Percentiles rank a stretch among this genome's conserved stretches.
phyloP scores from a whole-genome alignment of 2,113 vertebrate genomes.

The Polypterus bichir region DNA sequence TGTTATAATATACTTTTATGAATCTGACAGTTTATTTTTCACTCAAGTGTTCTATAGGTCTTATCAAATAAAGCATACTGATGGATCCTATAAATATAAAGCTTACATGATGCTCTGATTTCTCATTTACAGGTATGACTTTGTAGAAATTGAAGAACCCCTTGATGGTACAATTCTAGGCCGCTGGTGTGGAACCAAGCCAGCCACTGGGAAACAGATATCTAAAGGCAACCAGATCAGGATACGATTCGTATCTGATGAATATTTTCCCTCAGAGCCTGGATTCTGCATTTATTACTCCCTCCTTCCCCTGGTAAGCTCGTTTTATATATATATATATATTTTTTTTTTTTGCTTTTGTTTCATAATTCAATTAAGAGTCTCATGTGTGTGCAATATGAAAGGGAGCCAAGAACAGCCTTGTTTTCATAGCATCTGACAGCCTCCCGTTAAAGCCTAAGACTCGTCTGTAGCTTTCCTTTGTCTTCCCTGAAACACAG shows the following conservation, averaged over 20 bases:
- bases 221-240: constrained; percentile 86
- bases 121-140: constrained; percentile 72
- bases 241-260: constrained; percentile 85
- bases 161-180: constrained; percentile 72
- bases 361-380: no score
- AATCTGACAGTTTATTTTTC: no score
- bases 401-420: no score
- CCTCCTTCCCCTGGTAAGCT: constrained; percentile 66
- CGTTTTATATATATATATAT: neutral
- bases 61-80: no score
- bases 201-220: constrained; percentile 57
- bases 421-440: no score
- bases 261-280: constrained; percentile 88
- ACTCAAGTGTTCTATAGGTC: no score
- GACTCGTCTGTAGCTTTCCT: no score
- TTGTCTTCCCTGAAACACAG: neutral
- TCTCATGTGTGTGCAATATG: no score
- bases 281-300: constrained; percentile 89
- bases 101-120: constrained; percentile 12
- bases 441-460: no score
- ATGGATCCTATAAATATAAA: no score
- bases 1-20: no score
- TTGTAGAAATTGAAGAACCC: constrained; percentile 88
- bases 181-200: constrained; percentile 86
- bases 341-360: no score